These are phyloP conservation scores for Thunnus albacares DNA, from an alignment of 2,797 vertebrate species.

Conservation along the genomic window DNA sequence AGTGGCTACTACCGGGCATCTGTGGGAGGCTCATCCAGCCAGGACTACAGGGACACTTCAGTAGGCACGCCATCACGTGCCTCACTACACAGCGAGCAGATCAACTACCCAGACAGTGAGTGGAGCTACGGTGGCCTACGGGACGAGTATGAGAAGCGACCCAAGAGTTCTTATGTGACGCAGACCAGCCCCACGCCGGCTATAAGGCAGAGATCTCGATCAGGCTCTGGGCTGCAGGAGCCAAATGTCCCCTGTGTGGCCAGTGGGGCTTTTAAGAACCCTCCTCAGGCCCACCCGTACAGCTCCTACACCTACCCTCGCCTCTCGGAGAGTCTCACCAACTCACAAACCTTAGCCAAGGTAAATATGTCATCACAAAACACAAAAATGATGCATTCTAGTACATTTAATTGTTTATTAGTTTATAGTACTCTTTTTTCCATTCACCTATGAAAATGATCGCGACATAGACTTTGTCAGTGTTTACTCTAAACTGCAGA, in stretches of 20 bases:
- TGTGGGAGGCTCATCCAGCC: slow-evolving; percentile 90
- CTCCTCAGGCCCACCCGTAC: slow-evolving; percentile 93
- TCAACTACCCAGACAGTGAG: slow-evolving; percentile 91
- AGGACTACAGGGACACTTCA: slow-evolving; percentile 93
- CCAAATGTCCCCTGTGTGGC: slow-evolving; percentile 91
- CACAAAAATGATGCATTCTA: background rate
- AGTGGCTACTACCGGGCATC: slow-evolving; percentile 92
- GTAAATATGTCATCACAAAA: slow-evolving; percentile 75
- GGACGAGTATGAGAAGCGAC: slow-evolving; percentile 95
- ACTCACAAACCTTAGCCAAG: slow-evolving; percentile 91
- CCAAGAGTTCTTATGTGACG: slow-evolving; percentile 94
- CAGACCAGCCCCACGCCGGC: slow-evolving; percentile 94
- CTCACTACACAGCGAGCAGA: slow-evolving; percentile 91
- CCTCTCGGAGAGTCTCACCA: slow-evolving; percentile 90
- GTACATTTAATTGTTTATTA: background rate
- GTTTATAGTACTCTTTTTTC: background rate
- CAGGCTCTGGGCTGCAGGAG: slow-evolving; percentile 96
- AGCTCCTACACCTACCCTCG: slow-evolving; percentile 98
- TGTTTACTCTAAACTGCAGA: slow-evolving; percentile 22
- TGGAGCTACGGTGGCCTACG: slow-evolving; percentile 90
- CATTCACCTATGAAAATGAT: background rate
- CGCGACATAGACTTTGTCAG: background rate
- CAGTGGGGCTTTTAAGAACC: slow-evolving; percentile 91
- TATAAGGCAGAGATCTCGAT: slow-evolving; percentile 95
- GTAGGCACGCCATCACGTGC: slow-evolving; percentile 90